Evolutionary conservation across 2,113 vertebrate genomes (phyloP).

Genomic region (Arenaria interpres): DNA sequence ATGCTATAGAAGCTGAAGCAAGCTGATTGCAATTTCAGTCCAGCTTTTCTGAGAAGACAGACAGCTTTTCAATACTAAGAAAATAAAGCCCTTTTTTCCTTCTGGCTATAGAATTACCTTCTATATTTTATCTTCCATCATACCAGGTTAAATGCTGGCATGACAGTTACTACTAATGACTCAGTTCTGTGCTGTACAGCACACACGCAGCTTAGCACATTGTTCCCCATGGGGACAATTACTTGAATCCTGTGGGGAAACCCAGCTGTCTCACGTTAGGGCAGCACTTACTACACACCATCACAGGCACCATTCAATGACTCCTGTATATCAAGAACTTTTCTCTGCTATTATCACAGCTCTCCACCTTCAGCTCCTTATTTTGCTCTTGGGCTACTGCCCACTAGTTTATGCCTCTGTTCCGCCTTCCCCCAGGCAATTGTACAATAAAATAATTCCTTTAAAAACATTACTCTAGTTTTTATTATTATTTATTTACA

Average conservation of each 20-base stretch:
- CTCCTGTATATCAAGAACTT: neutral
- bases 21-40: neutral
- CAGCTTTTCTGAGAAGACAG: neutral
- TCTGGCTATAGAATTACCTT: neutral
- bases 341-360: neutral
- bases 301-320: neutral
- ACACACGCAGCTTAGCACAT: neutral
- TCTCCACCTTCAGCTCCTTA: neutral
- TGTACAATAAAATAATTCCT: neutral
- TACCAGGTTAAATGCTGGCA: neutral
- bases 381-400: neutral
- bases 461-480: neutral
- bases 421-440: neutral
- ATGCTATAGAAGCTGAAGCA: neutral
- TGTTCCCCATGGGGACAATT: neutral
- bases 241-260: neutral
- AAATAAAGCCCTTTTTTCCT: neutral
- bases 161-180: neutral
- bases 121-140: neutral
- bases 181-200: neutral
- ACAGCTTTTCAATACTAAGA: neutral
- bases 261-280: neutral
- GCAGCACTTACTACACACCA: conserved; percentile 5
- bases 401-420: neutral
- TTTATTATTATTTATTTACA: neutral